Evolutionary conservation across 2,113 vertebrate genomes (phyloP).

Genomic region (Scophthalmus maximus): DNA sequence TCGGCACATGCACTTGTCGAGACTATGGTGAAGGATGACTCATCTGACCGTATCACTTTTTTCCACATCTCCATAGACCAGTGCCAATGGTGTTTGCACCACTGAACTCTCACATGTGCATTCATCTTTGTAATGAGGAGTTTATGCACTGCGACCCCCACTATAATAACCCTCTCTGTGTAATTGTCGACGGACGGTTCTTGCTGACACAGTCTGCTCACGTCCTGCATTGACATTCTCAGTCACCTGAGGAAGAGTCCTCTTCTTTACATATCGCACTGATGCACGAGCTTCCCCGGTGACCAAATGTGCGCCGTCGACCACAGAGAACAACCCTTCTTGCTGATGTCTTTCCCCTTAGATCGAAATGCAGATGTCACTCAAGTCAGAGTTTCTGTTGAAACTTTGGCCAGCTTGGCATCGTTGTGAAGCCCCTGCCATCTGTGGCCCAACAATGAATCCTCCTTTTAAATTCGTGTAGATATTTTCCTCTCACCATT

Average conservation of each 20-base stretch:
- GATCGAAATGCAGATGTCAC: not conserved
- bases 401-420: not conserved
- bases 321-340: not conserved
- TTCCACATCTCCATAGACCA: not conserved
- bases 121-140: conserved; percentile 2
- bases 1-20: not conserved
- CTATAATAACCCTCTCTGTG: not conserved
- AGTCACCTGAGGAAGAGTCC: not conserved
- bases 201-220: not conserved
- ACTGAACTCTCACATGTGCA: not conserved
- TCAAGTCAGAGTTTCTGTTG: not conserved
- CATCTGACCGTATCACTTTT: not conserved
- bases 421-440: not conserved
- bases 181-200: not conserved
- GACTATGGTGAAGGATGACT: not conserved
- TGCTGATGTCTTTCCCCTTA: not conserved
- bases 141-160: not conserved
- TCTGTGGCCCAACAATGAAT: not conserved
- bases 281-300: not conserved
- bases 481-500: not conserved
- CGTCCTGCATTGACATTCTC: not conserved
- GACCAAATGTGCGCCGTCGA: not conserved
- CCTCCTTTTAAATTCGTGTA: not conserved
- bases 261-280: not conserved
- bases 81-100: not conserved